These are phyloP conservation scores for Heteromormyrus szaboi DNA, from an alignment of 2,797 vertebrate species.

Conservation along the genomic window DNA sequence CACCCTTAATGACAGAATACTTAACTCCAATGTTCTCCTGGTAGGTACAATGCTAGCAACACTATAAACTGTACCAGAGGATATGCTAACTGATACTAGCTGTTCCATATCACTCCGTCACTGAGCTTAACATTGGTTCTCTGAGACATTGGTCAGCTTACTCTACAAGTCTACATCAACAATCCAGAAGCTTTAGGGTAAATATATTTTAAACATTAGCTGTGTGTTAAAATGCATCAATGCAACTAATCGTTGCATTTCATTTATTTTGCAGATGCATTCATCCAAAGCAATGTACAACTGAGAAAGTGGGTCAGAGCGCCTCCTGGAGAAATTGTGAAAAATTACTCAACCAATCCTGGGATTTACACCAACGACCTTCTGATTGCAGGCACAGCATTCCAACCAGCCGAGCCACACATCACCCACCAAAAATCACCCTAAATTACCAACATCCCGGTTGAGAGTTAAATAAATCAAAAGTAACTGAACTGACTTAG, in stretches of 20 bases:
- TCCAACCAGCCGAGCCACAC: neutral
- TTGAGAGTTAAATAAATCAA: neutral
- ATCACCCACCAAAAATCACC: neutral
- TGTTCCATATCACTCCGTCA: neutral
- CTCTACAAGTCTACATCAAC: neutral
- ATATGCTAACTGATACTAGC: neutral
- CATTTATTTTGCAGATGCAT: neutral
- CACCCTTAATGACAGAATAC: neutral
- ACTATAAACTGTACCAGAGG: neutral
- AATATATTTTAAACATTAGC: neutral
- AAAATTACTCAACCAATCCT: neutral
- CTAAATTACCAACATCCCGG: neutral
- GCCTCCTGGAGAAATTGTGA: neutral
- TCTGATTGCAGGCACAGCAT: neutral
- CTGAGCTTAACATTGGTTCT: neutral
- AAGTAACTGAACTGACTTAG: neutral
- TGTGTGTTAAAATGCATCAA: neutral
- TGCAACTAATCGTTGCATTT: neutral
- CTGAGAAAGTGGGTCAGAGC: neutral
- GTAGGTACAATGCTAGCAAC: neutral
- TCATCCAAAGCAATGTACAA: neutral
- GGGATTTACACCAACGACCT: neutral
- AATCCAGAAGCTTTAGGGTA: neutral
- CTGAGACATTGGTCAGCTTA: neutral
- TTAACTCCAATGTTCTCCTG: neutral